Evolutionary conservation across 2,113 vertebrate species (phyloP).

Genomic region (Kryptolebias marmoratus): DNA sequence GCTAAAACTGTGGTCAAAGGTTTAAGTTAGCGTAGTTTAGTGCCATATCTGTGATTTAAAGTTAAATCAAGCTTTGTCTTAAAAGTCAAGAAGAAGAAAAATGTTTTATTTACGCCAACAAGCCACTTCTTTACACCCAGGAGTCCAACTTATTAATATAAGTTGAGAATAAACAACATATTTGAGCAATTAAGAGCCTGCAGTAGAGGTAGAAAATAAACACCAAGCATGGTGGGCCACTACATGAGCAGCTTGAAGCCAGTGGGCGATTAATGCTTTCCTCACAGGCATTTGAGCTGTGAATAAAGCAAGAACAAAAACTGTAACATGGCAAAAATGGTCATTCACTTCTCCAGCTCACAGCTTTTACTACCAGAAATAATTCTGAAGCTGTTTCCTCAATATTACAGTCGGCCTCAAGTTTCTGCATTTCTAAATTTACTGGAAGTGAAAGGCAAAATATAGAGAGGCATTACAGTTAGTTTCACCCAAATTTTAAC

Average conservation of each 20-base stretch:
- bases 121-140: too few relatives aligned
- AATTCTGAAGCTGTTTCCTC: too few relatives aligned
- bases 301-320: not conserved
- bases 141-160: too few relatives aligned
- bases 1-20: constrained; percentile 8
- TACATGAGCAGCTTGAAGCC: not conserved
- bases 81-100: not conserved
- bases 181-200: not conserved
- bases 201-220: not conserved
- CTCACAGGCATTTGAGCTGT: not conserved
- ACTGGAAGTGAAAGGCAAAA: too few relatives aligned
- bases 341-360: not conserved
- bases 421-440: too few relatives aligned
- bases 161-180: too few relatives aligned
- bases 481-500: too few relatives aligned
- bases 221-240: not conserved
- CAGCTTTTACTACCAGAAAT: not conserved
- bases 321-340: not conserved
- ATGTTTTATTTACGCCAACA: not conserved
- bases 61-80: not conserved
- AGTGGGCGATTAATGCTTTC: not conserved
- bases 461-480: too few relatives aligned
- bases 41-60: not conserved
- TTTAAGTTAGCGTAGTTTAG: constrained; percentile 1
- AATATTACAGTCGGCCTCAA: too few relatives aligned